Evolutionary conservation across 2,797 vertebrate species (phyloP), one percentile per base, ranked within the genome.

Genomic region (Clamator glandarius): DNA sequence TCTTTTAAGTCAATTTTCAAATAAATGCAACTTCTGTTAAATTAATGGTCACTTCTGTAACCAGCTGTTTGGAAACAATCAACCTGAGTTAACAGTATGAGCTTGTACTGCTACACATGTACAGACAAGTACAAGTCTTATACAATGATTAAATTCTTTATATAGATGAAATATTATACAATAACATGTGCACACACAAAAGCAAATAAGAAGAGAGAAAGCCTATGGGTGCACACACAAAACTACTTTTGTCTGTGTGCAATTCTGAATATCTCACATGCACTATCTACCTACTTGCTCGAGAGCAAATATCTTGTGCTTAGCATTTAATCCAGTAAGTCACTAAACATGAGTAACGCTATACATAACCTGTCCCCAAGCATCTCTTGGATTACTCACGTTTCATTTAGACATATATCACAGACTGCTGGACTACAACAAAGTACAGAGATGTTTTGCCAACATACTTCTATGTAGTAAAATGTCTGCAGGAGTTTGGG

Each of bases 1-100:
- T 88, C 90, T 95, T 91, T 84, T 72, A 94, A 90, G 68, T 88
- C 77, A 86, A 92, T 82, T 88, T 89, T 92, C 29, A 87, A 95
- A 92, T 58, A 58, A 84, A 90, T n/a, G 31, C 63, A 70, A 84
- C 54, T 94, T 79, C 57, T 83, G 46, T 86, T 93, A 74, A 77
- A 74, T 80, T 92, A 76, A 84, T 14, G 74, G 68, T 62, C 69
- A 87, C 36, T 52, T 93, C 63, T 70, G 24, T 74, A 91, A 93
- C 57, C 70, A 84, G 50, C 41, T 84, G 52, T 73, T 92, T 91
- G 57, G 86, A 95, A 90, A 91, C 39, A 88, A 66, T 58, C 55
- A 76, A 15, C 52, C 39, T 19, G 59, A 73, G 52, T 61, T 90
- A 86, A 74, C 55, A 51, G 29, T 20, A 14, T 5, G 33, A 58